Evolutionary conservation across 1,140 invertebrate species (phyloP).

Genomic region (Pectinophora gossypiella): DNA sequence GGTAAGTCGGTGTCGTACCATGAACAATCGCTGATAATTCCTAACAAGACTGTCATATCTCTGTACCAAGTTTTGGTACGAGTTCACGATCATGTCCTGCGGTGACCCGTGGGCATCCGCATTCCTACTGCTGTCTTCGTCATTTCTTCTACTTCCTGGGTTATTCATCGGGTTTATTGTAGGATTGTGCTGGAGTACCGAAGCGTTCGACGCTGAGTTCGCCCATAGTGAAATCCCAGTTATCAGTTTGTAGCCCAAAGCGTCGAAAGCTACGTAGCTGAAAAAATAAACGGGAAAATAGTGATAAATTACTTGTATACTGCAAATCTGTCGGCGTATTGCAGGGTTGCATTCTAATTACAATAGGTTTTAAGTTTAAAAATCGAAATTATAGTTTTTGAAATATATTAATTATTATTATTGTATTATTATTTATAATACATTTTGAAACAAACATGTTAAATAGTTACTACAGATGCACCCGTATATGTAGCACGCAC

Average conservation of each 20-base stretch:
- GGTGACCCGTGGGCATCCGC: constrained; percentile 37
- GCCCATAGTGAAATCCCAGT: constrained; percentile 84
- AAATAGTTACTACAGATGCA: no score
- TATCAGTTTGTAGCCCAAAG: constrained; percentile 87
- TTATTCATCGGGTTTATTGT: constrained; percentile 19
- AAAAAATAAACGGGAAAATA: constrained; percentile 15
- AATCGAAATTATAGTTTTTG: no score
- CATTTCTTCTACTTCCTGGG: constrained; percentile 30
- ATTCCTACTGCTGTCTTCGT: constrained; percentile 32
- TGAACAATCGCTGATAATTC: constrained; percentile 65
- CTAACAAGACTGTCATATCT: constrained; percentile 69
- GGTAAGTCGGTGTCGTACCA: constrained; percentile 59
- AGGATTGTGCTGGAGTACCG: constrained; percentile 28
- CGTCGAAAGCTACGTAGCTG: constrained; percentile 92
- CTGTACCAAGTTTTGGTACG: constrained; percentile 68
- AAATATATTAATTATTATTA: no score
- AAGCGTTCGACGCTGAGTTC: constrained; percentile 13
- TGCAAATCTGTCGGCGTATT: no score
- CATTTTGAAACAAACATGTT: no score
- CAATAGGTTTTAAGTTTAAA: no score
- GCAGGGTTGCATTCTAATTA: no score
- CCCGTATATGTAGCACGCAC: no score
- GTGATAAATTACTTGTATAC: no score
- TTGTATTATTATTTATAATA: no score
- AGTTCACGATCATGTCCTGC: constrained; percentile 65